Evolutionary conservation across 2,113 vertebrate species (phyloP).

Genomic region (Pongo abelii): DNA sequence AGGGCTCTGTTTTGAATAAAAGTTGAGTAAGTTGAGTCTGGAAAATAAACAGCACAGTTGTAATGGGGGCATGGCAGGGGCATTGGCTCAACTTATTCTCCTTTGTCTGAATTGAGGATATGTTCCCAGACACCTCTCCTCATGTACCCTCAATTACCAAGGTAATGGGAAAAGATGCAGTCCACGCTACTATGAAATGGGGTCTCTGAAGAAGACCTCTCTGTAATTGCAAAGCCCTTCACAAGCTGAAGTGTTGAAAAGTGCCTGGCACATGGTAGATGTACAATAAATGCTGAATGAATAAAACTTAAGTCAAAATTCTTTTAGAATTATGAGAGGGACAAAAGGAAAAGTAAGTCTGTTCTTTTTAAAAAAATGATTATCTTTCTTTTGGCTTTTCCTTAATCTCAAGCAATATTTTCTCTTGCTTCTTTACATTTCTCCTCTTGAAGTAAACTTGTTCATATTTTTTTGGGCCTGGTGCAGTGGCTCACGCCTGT

Average conservation of each 20-base stretch:
- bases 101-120: not conserved
- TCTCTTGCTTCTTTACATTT: not conserved
- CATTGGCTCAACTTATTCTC: not conserved
- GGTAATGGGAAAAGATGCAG: not conserved
- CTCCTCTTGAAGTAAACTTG: conserved; percentile 18
- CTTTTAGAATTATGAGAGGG: not conserved
- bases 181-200: not conserved
- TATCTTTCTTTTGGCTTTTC: not conserved
- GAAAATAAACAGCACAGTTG: not conserved
- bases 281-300: not conserved
- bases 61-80: not conserved
- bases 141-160: not conserved
- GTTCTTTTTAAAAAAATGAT: not conserved
- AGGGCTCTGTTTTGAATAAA: conserved; percentile 13
- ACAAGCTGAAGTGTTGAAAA: not conserved
- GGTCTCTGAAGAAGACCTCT: not conserved
- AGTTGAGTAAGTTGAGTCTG: not conserved
- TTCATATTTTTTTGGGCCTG: not conserved
- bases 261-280: not conserved
- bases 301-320: not conserved
- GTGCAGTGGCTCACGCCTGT: too few species aligned
- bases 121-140: not conserved
- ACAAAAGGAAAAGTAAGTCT: not conserved
- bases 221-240: not conserved
- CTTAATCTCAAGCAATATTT: not conserved